Evolutionary conservation across 2,113 vertebrate species (phyloP).

Genomic region (Halichoeres trimaculatus): DNA sequence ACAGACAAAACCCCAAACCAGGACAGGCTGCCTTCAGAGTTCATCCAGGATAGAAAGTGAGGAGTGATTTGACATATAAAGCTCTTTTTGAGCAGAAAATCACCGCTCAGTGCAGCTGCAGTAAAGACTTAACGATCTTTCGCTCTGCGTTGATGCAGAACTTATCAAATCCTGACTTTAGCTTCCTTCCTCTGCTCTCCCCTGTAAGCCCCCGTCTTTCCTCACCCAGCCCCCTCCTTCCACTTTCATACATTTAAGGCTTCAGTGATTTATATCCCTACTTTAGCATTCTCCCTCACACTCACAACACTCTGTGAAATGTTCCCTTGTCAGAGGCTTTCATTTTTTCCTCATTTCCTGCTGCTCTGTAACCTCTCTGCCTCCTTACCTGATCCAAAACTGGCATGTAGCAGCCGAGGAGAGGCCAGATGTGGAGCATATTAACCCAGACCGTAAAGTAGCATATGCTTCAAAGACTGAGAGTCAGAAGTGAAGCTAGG

Average conservation of each 20-base stretch:
- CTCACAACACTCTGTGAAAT: conserved; percentile 50
- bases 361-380: conserved; percentile 54
- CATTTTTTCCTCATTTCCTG: conserved; percentile 67
- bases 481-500: conserved; percentile 26
- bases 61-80: too few species aligned
- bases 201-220: conserved; percentile 26
- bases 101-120: conserved; percentile 72
- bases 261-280: conserved; percentile 47
- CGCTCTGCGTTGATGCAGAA: conserved; percentile 32
- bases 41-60: conserved; percentile 58
- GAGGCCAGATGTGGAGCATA: conserved; percentile 77
- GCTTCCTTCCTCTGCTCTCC: conserved; percentile 29
- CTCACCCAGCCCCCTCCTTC: conserved; percentile 21
- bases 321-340: conserved; percentile 59
- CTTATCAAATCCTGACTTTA: conserved; percentile 38
- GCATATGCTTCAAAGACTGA: conserved; percentile 61
- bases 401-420: conserved; percentile 59
- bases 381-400: conserved; percentile 40
- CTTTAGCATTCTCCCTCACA: conserved; percentile 39
- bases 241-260: conserved; percentile 22
- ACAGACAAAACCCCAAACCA: conserved; percentile 19
- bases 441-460: conserved; percentile 73
- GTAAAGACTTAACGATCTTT: conserved; percentile 71
- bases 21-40: conserved; percentile 12
- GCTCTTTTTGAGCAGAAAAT: too few species aligned